Percentiles rank a stretch among this genome's conserved stretches.
These are phyloP conservation scores for Sebastes nivosus DNA, from an alignment of 2,797 vertebrate species.

Conservation along the genomic window DNA sequence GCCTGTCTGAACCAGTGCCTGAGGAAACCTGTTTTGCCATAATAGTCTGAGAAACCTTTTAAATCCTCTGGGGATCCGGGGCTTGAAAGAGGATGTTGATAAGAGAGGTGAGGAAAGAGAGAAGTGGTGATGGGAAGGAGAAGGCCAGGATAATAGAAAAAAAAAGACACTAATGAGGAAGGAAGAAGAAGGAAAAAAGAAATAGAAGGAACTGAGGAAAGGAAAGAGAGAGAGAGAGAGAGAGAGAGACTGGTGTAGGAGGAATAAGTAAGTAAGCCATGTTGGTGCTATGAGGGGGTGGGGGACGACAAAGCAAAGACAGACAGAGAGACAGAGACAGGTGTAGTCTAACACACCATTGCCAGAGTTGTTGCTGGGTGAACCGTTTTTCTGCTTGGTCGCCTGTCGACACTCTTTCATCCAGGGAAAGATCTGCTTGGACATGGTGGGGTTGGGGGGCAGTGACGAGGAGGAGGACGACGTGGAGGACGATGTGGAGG, in stretches of 20 bases:
- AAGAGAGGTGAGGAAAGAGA: constrained; percentile 60
- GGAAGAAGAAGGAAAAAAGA: constrained; percentile 8
- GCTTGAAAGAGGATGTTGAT: constrained; percentile 50
- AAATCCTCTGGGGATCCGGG: constrained; percentile 38
- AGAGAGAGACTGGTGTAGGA: neutral
- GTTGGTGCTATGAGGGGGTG: neutral
- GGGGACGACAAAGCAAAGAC: neutral
- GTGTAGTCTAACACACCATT: constrained; percentile 80
- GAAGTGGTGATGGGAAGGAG: constrained; percentile 27
- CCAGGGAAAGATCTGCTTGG: constrained; percentile 99
- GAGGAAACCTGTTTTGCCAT: constrained; percentile 37
- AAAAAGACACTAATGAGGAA: constrained; percentile 46
- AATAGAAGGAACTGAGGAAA: neutral
- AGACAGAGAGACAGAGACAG: constrained; percentile 53
- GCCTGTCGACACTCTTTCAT: constrained; percentile 98
- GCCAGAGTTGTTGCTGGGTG: constrained; percentile 91
- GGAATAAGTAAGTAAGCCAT: neutral
- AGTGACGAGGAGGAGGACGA: constrained; percentile 83
- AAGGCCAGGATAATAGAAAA: constrained; percentile 17
- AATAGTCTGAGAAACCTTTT: constrained; percentile 32
- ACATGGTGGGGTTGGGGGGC: constrained; percentile 86
- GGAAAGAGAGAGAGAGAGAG: neutral
- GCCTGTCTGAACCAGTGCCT: constrained; percentile 2
- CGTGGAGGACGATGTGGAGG: constrained; percentile 70
- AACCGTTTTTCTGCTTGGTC: constrained; percentile 97